Percentiles rank a stretch among this genome's conserved stretches.
These are phyloP conservation scores for Papilio helenus DNA, from an alignment of 1,140 invertebrate genomes.

Conservation along the genomic window DNA sequence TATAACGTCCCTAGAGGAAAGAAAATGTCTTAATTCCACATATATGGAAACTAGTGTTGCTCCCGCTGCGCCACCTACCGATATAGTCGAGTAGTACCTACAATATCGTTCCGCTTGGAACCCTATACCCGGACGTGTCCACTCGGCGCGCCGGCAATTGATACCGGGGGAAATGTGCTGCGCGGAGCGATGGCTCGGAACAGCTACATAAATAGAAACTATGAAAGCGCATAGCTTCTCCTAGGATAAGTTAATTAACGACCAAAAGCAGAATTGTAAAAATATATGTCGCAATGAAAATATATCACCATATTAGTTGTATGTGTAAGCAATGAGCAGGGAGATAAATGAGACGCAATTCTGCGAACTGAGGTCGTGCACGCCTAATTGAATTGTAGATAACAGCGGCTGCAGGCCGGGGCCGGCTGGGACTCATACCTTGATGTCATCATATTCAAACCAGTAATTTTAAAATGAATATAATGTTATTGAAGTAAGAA, in stretches of 20 bases:
- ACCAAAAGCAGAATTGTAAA: neutral
- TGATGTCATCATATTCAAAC: neutral
- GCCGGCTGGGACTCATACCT: neutral
- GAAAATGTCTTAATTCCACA: constrained; percentile 2
- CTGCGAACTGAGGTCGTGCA: neutral
- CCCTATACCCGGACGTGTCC: constrained; percentile 24
- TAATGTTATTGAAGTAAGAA: neutral
- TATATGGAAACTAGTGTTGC: constrained; percentile 8
- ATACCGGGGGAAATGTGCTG: neutral
- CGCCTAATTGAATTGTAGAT: constrained; percentile 2
- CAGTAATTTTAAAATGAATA: neutral
- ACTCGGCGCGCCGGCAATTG: neutral
- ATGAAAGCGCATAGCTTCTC: neutral
- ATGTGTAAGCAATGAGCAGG: neutral
- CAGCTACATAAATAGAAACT: constrained; percentile 2
- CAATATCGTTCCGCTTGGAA: constrained; percentile 20
- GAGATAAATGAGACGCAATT: neutral
- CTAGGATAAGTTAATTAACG: neutral
- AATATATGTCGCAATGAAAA: too few relatives aligned
- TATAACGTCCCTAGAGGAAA: constrained; percentile 7
- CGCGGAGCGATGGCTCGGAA: neutral
- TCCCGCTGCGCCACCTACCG: neutral
- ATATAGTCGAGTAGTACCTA: neutral
- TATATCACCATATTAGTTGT: neutral
- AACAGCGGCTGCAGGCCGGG: neutral